Evolutionary conservation across 2,113 vertebrate genomes (phyloP), one percentile per base, ranked within the genome.

Genomic region (Oryzias melastigma): DNA sequence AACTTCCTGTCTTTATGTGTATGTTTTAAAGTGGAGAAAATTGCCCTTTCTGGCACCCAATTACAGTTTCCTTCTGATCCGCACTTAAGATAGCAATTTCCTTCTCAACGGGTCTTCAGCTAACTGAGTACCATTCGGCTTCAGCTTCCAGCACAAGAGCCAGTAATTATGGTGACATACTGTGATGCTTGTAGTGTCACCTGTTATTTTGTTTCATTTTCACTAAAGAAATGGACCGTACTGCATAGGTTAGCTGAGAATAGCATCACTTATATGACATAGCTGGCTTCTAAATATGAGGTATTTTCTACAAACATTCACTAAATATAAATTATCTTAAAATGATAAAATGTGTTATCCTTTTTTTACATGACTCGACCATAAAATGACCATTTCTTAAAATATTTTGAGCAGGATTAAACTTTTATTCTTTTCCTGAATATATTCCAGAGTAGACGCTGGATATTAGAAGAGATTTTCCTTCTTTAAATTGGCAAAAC

Each of bases 11-110:
- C 70, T 50, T 14, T 43, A 53, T 56, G 35, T 45, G 57, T 49
- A 29, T 55, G 70, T 50, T 51, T 71, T 25, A 52, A 64, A 76
- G 64, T 63, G 58, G 63, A 75, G 68, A 65, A 74, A 81, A 78
- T 84, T 80, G 65, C 64, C 73, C 83, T 87, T 72, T 78, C 49
- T 68, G 62, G 46, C 69, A 76, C 73, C 78, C 79, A 85, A 75
- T 78, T 86, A 73, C 79, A 73, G 62, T 69, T 80, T 82, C 71
- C 79, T 84, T 84, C 85, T 85, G 71, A 82, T 76, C 68, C 48
- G 22, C 74, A 52, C 74, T 85, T 42, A 59, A 85, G 78, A 78
- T 82, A 50, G 80, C 77, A 82, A 83, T 87, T 87, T 82, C 69
- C 74, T 80, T 80, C 73, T 78, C 70, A 47, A 74, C 77, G 71